These are phyloP conservation scores for Calcarius lapponicus DNA, from an alignment of 2,797 vertebrate species.

Conservation along the genomic window DNA sequence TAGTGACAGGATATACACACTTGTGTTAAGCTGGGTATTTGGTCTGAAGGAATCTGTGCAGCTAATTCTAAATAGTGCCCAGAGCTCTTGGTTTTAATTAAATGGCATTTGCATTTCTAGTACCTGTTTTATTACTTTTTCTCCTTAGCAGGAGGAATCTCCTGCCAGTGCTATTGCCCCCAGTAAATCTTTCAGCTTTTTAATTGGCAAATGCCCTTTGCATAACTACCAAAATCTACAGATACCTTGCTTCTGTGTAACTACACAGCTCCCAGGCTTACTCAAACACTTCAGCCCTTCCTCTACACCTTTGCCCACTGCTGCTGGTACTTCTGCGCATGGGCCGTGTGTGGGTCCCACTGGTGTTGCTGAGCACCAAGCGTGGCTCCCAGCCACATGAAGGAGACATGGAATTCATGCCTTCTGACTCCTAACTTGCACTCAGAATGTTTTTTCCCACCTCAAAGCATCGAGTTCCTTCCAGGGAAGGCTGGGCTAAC, in stretches of 20 bases:
- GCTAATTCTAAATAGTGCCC: not conserved
- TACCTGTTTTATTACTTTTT: not conserved
- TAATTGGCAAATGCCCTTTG: not conserved
- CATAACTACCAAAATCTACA: not conserved
- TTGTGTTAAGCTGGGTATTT: not conserved
- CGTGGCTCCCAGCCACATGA: not conserved
- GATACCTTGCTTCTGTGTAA: fast-evolving
- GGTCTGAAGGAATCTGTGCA: not conserved
- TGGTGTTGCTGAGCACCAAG: not conserved
- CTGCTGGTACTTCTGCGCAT: not conserved
- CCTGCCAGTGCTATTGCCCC: not conserved
- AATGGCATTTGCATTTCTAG: not conserved
- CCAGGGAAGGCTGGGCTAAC: not conserved
- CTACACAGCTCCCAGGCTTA: not conserved
- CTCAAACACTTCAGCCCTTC: not conserved
- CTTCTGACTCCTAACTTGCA: not conserved
- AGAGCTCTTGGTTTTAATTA: not conserved
- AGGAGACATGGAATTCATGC: not conserved
- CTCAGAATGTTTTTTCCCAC: not conserved
- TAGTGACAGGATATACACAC: not conserved
- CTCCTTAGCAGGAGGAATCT: not conserved
- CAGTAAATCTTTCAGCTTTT: not conserved
- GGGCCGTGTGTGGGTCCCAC: not conserved
- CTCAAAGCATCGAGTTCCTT: not conserved
- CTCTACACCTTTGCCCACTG: not conserved